Conservation (phyloP, 2,113 vertebrate species). For the Numenius arquata region DNA sequence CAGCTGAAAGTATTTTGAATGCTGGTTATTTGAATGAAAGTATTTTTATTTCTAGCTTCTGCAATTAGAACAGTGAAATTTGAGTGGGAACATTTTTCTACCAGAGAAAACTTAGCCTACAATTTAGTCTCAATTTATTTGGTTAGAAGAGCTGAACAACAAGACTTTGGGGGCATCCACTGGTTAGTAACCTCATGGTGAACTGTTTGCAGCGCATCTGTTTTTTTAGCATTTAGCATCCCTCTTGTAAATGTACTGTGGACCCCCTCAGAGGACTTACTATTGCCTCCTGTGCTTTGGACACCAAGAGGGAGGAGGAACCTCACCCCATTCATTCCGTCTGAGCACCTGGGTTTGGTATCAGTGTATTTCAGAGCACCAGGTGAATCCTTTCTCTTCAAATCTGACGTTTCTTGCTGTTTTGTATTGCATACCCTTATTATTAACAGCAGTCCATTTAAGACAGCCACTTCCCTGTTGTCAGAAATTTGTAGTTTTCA, state of each 20-base stretch:
- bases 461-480: background rate
- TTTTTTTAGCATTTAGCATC: background rate
- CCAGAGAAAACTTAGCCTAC: background rate
- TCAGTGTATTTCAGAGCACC: background rate
- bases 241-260: background rate
- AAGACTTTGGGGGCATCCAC: background rate
- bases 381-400: background rate
- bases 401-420: background rate
- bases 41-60: constrained; percentile 57
- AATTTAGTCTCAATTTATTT: constrained; percentile 12
- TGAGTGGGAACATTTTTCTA: constrained; percentile 30
- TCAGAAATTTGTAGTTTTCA: background rate
- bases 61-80: constrained; percentile 47
- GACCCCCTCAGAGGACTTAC: background rate
- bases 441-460: background rate
- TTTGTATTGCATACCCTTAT: background rate
- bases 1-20: constrained; percentile 24
- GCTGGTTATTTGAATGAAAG: constrained; percentile 32
- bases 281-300: background rate
- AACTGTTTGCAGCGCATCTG: background rate
- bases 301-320: background rate
- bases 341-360: background rate
- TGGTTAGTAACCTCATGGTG: background rate
- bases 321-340: background rate
- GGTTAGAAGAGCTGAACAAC: background rate